A percentile compares a stretch with the other conserved stretches of the same genome.
These are phyloP conservation scores for Lagopus muta DNA, from an alignment of 2,113 vertebrate species.

Conservation along the genomic window DNA sequence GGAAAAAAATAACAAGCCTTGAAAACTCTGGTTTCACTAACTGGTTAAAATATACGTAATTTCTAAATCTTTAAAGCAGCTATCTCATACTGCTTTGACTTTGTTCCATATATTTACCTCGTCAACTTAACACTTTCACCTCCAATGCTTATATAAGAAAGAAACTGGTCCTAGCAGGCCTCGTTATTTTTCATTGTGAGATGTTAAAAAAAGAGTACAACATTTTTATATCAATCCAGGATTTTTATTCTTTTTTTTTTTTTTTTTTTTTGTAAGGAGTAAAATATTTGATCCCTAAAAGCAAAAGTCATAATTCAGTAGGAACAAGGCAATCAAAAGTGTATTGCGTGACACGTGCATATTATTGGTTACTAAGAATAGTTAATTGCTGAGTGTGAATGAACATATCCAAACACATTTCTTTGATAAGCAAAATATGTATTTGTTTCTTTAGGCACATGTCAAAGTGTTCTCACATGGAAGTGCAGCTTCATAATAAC, in stretches of 20 bases:
- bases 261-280: neutral
- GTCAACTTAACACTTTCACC: neutral
- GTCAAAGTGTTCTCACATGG: neutral
- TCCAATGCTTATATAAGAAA: neutral
- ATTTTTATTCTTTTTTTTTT: no score
- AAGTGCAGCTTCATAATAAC: neutral
- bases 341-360: neutral
- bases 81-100: neutral
- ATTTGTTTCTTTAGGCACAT: neutral
- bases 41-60: neutral
- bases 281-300: neutral
- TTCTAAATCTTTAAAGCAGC: neutral
- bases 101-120: neutral
- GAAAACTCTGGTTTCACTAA: neutral
- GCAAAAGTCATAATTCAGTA: neutral
- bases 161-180: neutral
- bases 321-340: neutral
- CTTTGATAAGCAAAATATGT: conserved; percentile 40
- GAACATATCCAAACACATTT: conserved; percentile 17
- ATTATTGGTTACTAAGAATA: conserved; percentile 30
- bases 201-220: neutral
- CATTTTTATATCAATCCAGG: neutral
- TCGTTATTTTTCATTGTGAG: neutral
- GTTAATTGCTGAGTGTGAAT: conserved; percentile 37
- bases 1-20: neutral